Percentiles rank a stretch among this genome's conserved stretches.
phyloP scores from a whole-genome alignment of 2,888 invertebrate species.

The Homarus gammarus region DNA sequence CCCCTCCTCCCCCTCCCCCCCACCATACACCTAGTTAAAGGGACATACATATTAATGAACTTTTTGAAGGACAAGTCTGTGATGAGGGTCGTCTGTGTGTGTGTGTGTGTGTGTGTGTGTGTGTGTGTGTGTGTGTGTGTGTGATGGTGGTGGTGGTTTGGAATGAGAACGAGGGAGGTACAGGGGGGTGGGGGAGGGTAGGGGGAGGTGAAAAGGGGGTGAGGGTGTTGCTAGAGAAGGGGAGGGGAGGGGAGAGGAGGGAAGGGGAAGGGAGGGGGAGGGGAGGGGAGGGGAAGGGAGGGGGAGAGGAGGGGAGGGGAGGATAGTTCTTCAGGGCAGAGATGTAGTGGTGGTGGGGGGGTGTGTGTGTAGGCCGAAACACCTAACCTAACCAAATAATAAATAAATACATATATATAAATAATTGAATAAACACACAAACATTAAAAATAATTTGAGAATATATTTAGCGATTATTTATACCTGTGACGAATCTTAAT shows the following conservation, averaged over 20 bases:
- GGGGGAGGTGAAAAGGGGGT: neutral
- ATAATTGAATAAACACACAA: too few species aligned
- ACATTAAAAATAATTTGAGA: too few species aligned
- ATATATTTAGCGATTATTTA: too few species aligned
- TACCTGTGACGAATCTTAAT: too few species aligned
- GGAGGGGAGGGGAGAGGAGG: neutral
- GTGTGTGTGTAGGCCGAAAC: too few species aligned
- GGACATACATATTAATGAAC: conserved; percentile 58
- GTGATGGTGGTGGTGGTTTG: neutral
- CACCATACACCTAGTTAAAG: conserved; percentile 36
- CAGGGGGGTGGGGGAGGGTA: too few species aligned
- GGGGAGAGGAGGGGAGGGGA: neutral
- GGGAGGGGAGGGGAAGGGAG: neutral
- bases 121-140: neutral
- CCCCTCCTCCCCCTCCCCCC: neutral
- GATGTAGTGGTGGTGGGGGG: too few species aligned
- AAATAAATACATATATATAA: too few species aligned
- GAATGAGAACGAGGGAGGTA: too few species aligned
- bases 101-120: neutral
- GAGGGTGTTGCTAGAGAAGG: neutral
- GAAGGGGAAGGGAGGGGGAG: neutral
- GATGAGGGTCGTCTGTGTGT: neutral
- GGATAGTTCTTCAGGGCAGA: too few species aligned
- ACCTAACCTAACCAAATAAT: too few species aligned
- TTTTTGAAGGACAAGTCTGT: conserved; percentile 42